Conservation (phyloP, 2,113 vertebrate species). For the Etheostoma spectabile region DNA sequence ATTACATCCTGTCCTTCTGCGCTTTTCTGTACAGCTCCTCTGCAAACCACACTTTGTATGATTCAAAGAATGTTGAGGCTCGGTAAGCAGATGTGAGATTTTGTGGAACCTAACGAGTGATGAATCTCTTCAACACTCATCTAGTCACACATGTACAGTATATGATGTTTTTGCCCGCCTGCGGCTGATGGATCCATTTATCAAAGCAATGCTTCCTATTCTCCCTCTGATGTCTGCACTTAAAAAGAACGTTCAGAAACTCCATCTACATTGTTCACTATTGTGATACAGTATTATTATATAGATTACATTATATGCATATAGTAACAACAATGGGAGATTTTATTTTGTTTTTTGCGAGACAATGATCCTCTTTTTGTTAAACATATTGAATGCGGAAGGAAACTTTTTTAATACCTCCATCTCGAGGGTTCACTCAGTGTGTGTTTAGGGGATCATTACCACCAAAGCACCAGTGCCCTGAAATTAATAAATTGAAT, state of each 20-base stretch:
- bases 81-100: constrained; percentile 59
- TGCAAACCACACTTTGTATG: constrained; percentile 46
- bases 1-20: constrained; percentile 24
- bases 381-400: constrained; percentile 1
- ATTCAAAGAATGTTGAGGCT: constrained; percentile 49
- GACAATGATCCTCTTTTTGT: neutral
- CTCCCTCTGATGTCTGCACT: constrained; percentile 1
- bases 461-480: neutral
- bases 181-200: constrained; percentile 31
- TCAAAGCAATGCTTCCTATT: constrained; percentile 25
- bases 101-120: constrained; percentile 48
- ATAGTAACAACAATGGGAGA: neutral
- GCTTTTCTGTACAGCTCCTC: constrained; percentile 22
- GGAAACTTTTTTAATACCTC: neutral
- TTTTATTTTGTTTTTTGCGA: neutral
- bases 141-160: constrained; percentile 4
- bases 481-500: neutral
- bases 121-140: constrained; percentile 52
- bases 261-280: neutral
- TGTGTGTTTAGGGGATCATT: constrained; percentile 30
- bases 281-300: neutral
- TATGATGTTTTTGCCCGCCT: constrained; percentile 15
- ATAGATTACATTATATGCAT: too few relatives aligned
- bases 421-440: neutral
- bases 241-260: constrained; percentile 3